Evolutionary conservation across 92 coral and sea anemone genomes (phyloP), one percentile per base, ranked within the genome.

Genomic region (Anthopleura xanthogrammica): DNA sequence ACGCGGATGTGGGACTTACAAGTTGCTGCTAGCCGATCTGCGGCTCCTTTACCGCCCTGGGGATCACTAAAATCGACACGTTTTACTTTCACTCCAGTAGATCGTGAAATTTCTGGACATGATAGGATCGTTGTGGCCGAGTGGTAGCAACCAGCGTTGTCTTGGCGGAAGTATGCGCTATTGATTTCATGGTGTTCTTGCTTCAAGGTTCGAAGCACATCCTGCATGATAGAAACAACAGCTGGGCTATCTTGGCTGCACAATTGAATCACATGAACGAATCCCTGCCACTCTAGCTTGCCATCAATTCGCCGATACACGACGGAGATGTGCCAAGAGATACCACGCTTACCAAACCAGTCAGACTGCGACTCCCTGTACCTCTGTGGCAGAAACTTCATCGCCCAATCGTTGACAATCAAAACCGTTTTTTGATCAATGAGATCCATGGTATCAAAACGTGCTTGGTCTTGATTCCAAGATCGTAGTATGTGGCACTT

Each of bases 131-230:
- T n/a, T n/a, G n/a, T n/a, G 83, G 88, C 83, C 39, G 87, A 83
- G 40, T 87, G 90, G 23, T 87, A 87, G 70, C 91, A 88, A 11
- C 91, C 88, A 3, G 85, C 91, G 71, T 84, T 88, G 65, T 87
- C 90, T 57, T 87, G 90, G 0, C 87, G 79, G 22, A 87, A 70
- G n/a, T 10, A 82, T 16, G 88, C 88, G n/a, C 48, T 79, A 4
- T 36, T 78, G 16, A 87, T 55, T 42, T 80, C 76, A 5, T 24
- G 72, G 83, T 87, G 76, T 68, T 78, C 83, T 43, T 52, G 52
- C 73, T 83, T 83, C 36, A 83, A 19, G 64, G 87, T 70, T 7
- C 39, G 68, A 29, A 82, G 83, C 16, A 87, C 87, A 58, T 87
- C 82, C 87, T 87, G 87, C 83, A 78, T 83, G 43, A 87, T 87